These are phyloP conservation scores for Caenorhabditis tropicalis DNA, from an alignment of 1,140 invertebrate genomes.

Conservation along the genomic window DNA sequence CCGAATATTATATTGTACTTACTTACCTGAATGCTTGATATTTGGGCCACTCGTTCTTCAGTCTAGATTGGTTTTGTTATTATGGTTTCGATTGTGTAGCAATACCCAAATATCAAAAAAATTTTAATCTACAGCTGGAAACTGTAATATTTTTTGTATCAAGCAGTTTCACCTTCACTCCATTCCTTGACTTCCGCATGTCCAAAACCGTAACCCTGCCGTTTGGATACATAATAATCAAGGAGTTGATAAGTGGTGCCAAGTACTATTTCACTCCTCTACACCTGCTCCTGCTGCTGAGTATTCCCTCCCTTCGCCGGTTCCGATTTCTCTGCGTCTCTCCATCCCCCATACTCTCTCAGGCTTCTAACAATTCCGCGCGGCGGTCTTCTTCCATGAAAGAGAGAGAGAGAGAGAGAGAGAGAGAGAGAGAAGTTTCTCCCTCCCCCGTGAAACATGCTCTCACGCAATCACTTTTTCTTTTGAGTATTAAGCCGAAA, in stretches of 20 bases:
- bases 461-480: conserved; percentile 29
- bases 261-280: background rate
- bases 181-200: too few species aligned
- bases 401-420: too few species aligned
- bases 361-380: background rate
- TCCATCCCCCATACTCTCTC: background rate
- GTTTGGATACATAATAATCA: too few species aligned
- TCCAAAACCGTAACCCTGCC: too few species aligned
- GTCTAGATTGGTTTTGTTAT: too few species aligned
- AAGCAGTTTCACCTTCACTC: too few species aligned
- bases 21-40: too few species aligned
- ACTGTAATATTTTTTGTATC: too few species aligned
- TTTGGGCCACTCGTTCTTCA: too few species aligned
- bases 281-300: background rate
- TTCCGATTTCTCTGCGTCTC: background rate
- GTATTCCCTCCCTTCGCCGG: background rate
- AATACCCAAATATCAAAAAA: too few species aligned
- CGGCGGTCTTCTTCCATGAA: background rate
- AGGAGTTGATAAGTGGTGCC: background rate
- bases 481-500: conserved; percentile 44
- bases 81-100: too few species aligned
- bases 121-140: too few species aligned
- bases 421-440: background rate
- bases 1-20: background rate
- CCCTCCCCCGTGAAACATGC: background rate